Conservation (phyloP, 2,888 invertebrate genomes). For the Lacanobia oleracea region DNA sequence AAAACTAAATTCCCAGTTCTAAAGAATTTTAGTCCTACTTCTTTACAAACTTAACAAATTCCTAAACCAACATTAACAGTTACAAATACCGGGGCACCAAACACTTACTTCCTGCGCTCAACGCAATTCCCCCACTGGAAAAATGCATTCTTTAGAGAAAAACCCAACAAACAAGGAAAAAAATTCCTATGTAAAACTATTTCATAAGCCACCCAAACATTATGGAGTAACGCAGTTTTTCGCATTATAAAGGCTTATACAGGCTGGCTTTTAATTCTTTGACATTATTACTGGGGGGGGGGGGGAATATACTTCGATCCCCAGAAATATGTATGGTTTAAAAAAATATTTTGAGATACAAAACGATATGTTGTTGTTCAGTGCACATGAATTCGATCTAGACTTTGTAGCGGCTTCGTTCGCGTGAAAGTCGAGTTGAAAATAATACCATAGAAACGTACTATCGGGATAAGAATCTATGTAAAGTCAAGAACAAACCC, state of each 20-base stretch:
- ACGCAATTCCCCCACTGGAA: slow-evolving; percentile 8
- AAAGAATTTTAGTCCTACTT: neutral
- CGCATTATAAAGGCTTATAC: neutral
- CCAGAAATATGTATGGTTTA: no score
- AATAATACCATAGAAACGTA: no score
- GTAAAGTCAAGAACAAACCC: no score
- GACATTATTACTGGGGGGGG: no score
- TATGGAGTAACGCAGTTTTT: slow-evolving; percentile 35
- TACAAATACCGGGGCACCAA: neutral
- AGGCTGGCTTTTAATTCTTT: neutral
- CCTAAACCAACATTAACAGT: neutral
- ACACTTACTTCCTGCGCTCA: neutral
- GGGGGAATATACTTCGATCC: no score
- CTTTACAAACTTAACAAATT: neutral
- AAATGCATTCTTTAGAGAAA: slow-evolving; percentile 49
- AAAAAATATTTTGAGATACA: no score
- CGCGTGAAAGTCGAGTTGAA: no score
- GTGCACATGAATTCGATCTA: neutral
- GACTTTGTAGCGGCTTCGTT: no score
- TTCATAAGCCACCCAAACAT: slow-evolving; percentile 57
- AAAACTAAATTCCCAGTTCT: no score
- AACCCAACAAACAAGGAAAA: slow-evolving; percentile 25
- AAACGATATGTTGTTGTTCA: neutral
- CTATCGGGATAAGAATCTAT: neutral
- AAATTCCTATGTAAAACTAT: slow-evolving; percentile 53